Evolutionary conservation across 2,797 vertebrate species (phyloP).

Genomic region (Macropodus opercularis): DNA sequence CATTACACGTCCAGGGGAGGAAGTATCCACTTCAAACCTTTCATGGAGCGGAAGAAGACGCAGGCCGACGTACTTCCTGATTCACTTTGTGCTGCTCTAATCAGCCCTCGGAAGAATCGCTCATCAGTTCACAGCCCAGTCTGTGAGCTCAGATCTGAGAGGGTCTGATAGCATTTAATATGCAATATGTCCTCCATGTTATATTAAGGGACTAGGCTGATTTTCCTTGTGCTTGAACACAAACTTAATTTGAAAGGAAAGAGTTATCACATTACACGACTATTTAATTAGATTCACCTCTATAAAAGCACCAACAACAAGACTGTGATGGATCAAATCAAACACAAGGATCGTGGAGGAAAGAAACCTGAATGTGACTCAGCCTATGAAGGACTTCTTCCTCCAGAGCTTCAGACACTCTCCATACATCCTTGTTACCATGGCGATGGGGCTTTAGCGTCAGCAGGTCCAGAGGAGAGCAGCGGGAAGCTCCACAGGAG

Average conservation of each 20-base stretch:
- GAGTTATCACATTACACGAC: neutral
- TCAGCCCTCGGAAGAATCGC: slow-evolving; percentile 25
- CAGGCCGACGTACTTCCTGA: slow-evolving; percentile 8
- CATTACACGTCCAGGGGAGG: slow-evolving; percentile 15
- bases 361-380: slow-evolving; percentile 48
- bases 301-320: too few species aligned
- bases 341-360: slow-evolving; percentile 18
- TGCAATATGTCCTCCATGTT: slow-evolving; percentile 5
- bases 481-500: slow-evolving; percentile 21
- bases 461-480: slow-evolving; percentile 35
- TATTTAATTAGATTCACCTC: neutral
- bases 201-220: neutral
- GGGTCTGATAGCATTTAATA: slow-evolving; percentile 21
- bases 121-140: slow-evolving; percentile 20
- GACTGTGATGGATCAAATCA: too few species aligned
- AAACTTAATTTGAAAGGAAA: neutral
- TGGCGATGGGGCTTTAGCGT: slow-evolving; percentile 64
- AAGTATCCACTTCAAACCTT: slow-evolving; percentile 21
- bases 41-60: slow-evolving; percentile 3
- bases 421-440: slow-evolving; percentile 58
- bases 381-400: slow-evolving; percentile 49
- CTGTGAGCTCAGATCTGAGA: slow-evolving; percentile 4
- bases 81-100: slow-evolving; percentile 44
- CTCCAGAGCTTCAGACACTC: slow-evolving; percentile 41
- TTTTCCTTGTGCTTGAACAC: neutral